Evolutionary conservation across 2,113 vertebrate species (phyloP).

Genomic region (Oostethus manadensis): DNA sequence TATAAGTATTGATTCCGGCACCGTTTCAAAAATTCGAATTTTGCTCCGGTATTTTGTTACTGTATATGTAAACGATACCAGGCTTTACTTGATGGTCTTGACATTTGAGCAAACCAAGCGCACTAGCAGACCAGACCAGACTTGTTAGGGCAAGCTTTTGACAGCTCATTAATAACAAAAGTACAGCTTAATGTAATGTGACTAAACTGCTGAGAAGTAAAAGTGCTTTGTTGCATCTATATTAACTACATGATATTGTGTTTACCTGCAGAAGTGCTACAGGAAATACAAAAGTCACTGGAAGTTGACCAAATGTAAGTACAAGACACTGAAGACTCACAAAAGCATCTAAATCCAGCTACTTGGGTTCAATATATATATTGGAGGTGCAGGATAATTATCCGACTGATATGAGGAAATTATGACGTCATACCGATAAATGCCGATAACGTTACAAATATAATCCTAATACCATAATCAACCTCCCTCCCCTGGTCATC

Average conservation of each 20-base stretch:
- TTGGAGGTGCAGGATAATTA: too few species aligned
- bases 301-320: constrained; percentile 87
- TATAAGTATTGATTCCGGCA: too few species aligned
- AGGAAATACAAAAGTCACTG: constrained; percentile 93
- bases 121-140: too few species aligned
- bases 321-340: not conserved
- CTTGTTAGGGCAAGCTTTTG: not conserved
- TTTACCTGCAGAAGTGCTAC: constrained; percentile 80
- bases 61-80: too few species aligned
- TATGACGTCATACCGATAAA: too few species aligned
- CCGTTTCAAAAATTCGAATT: too few species aligned
- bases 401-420: too few species aligned
- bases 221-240: not conserved
- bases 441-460: not conserved
- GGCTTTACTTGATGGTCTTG: too few species aligned
- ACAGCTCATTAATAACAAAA: not conserved
- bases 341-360: not conserved
- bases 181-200: not conserved
- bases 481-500: too few species aligned
- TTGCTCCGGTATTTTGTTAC: too few species aligned
- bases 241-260: not conserved
- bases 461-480: too few species aligned
- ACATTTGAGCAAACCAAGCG: too few species aligned
- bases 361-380: not conserved
- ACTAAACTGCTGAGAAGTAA: not conserved